Evolutionary conservation across 2,888 invertebrate genomes (phyloP), one percentile per base, ranked within the genome.

Genomic region (Drosophila hawaiiensis): DNA sequence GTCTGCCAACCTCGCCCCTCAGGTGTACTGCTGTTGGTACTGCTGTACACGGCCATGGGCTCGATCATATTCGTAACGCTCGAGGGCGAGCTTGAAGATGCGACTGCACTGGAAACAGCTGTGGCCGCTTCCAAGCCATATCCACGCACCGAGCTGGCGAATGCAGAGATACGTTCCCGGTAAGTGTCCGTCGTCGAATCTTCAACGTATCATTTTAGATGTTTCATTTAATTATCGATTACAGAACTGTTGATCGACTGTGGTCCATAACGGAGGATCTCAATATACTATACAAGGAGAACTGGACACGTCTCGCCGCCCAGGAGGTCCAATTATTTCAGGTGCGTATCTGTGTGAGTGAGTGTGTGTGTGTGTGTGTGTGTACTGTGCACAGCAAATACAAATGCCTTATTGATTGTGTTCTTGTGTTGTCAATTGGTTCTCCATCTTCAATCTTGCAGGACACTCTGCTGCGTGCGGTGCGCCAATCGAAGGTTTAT

Each of bases 11-110:
- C 6, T 19, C 4, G 33, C 6, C 14, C 33, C 4, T 7, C 70
- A 93, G 93, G 93, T 82, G 93, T 94, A 41, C 80, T 94, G 61
- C 88, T 96, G 81, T 95, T 99, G 65, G 98, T 99, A 25, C 95
- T 99, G 54, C 96, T 96, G 19, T 99, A 99, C 94, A 98, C 98
- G 77, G 95, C 98, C 59, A 95, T 98, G 87, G 99, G 99, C 19
- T 98, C 98, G 31, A 96, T 98, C 91, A 95, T 98, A 70, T 99
- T 99, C 94, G 96, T 97, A 93, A 96, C 97, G 19, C 94, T 97
- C 66, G 97, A 97, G 93, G 97, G 97, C 63, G 94, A 95, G 68
- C 90, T 94, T 58, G 94, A 95, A 76, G 92, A 94, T n/a, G 89
- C 80, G 28, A 91, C 93, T 66, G 91, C 92, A 22, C 92, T 94